Evolutionary conservation across 64 coral and sea anemone genomes (phyloP).

Genomic region (Stylophora pistillata): DNA sequence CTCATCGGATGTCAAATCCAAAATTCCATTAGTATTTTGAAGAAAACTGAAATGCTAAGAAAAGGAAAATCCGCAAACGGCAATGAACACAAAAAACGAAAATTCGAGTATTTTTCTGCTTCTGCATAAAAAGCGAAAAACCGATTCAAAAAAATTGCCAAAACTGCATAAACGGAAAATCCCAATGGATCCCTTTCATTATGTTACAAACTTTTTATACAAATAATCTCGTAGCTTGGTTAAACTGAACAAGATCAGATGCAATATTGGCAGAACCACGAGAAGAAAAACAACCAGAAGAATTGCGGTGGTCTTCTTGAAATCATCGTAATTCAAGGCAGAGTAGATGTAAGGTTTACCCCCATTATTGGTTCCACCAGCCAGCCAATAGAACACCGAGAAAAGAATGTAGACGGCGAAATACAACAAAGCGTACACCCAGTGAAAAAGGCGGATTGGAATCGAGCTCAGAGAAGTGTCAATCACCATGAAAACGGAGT

Average conservation of each 20-base stretch:
- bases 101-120: too few species aligned
- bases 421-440: slow-evolving; percentile 80
- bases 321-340: slow-evolving; percentile 63
- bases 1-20: too few species aligned
- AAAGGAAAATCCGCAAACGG: too few species aligned
- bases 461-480: slow-evolving; percentile 47
- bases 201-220: slow-evolving; percentile 3
- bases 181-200: too few species aligned
- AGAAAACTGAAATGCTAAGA: too few species aligned
- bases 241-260: slow-evolving; percentile 10
- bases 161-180: too few species aligned
- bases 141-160: too few species aligned
- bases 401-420: slow-evolving; percentile 68
- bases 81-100: too few species aligned
- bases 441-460: slow-evolving; percentile 75
- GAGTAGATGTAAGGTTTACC: slow-evolving; percentile 75
- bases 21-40: too few species aligned
- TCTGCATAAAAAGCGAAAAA: too few species aligned
- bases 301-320: neutral
- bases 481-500: slow-evolving; percentile 75
- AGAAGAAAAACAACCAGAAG: slow-evolving; percentile 25
- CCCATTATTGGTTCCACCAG: slow-evolving; percentile 44
- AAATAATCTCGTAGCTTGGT: slow-evolving; percentile 38
- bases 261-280: slow-evolving; percentile 28
- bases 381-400: slow-evolving; percentile 81